phyloP scores from a whole-genome alignment of 2,888 invertebrate genomes.

The Conistra vaccinii region DNA sequence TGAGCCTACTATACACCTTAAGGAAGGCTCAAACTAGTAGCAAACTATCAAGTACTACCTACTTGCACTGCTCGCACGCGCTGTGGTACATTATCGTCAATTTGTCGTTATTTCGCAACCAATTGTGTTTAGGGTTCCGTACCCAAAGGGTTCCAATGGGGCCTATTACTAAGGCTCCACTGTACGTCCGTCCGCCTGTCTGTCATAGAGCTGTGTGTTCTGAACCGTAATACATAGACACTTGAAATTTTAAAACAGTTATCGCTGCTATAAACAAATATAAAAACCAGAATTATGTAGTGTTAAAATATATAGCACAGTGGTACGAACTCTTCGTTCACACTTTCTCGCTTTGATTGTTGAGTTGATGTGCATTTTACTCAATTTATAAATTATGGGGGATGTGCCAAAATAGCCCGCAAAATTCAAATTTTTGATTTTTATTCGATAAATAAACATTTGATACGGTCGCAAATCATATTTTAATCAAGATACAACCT shows the following conservation, averaged over 20 bases:
- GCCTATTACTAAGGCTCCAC: not conserved
- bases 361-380: not conserved
- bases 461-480: no score
- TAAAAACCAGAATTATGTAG: no score
- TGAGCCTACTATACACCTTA: no score
- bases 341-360: not conserved
- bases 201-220: not conserved
- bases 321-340: not conserved
- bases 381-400: not conserved
- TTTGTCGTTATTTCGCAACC: not conserved
- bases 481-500: no score
- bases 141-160: not conserved
- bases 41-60: slow-evolving; percentile 2
- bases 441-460: no score
- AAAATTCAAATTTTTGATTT: no score
- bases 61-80: not conserved
- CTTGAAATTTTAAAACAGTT: not conserved
- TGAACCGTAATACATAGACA: not conserved
- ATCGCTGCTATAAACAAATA: no score
- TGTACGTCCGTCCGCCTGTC: not conserved
- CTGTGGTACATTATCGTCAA: slow-evolving; percentile 4
- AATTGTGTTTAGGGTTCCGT: not conserved
- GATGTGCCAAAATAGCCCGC: no score
- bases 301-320: not conserved
- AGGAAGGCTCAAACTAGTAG: slow-evolving; percentile 5